Evolutionary conservation across 2,888 invertebrate genomes (phyloP), one percentile per base, ranked within the genome.

Genomic region (Heliconius erato): DNA sequence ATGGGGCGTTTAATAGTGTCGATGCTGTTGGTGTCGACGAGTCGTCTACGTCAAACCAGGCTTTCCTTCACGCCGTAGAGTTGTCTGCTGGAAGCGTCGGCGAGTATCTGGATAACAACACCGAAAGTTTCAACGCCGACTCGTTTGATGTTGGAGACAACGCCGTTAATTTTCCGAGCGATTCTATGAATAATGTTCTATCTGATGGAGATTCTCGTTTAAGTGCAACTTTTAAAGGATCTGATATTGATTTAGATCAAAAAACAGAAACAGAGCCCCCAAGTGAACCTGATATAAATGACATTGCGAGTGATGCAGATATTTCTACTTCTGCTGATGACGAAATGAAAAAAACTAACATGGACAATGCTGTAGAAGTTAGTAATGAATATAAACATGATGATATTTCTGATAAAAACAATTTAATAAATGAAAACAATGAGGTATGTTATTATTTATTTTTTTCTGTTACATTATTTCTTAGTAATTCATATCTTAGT

Each of bases 121-220:
- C 93, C 2, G 91, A 89, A 44, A 91, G 91, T 59, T 95, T 95
- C 86, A 93, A 93, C 86, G 88, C 92, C 7, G 91, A 93, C 84
- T 90, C 93, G 40, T 95, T 95, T 85, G 96, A 95, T 88, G 94
- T 95, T 81, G 96, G 95, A 78, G 96, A 95, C 85, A 95, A 95
- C 80, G 95, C 95, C 19, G 94, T 95, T 40, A 94, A 92, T 40
- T 96, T 94, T 85, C 93, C 93, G 67, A 94, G 92, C 83, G 95
- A 94, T 83, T 93, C 94, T 80, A 86, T 94, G 85, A 93, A 92
- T 86, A 93, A 93, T 87, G 92, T 91, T 82, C 91, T 94, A 82
- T 92, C 93, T 59, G 95, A 95, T 84, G 94, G 93, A 71, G 94
- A 95, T 88, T 95, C 95, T 65, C 91, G 92, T 80, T 90, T 93